Percentiles rank a stretch among this genome's conserved stretches.
Evolutionary conservation across 2,113 vertebrate genomes (phyloP).

Genomic region (Oncorhynchus mykiss): DNA sequence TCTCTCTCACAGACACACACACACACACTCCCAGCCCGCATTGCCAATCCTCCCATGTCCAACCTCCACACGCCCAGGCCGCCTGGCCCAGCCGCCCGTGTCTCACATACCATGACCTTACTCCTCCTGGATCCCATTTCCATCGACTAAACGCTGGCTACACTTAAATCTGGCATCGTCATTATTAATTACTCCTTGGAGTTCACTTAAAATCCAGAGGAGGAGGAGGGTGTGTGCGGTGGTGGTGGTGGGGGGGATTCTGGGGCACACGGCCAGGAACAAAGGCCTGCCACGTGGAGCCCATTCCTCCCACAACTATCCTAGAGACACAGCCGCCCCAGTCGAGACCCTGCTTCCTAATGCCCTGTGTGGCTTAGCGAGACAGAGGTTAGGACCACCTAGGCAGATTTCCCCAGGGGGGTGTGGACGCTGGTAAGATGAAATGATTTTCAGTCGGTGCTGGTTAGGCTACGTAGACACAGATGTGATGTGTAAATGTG

Average conservation of each 20-base stretch:
- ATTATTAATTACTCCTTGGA: constrained; percentile 69
- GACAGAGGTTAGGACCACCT: constrained; percentile 68
- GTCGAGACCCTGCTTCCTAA: constrained; percentile 39
- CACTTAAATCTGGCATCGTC: constrained; percentile 58
- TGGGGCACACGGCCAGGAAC: constrained; percentile 56
- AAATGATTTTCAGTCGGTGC: constrained; percentile 65
- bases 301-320: constrained; percentile 59
- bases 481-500: constrained; percentile 37
- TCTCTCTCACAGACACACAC: background rate
- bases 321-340: constrained; percentile 44
- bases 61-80: too few species aligned
- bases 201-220: constrained; percentile 55
- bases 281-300: constrained; percentile 61
- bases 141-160: constrained; percentile 53
- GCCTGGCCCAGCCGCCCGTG: constrained; percentile 38
- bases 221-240: constrained; percentile 17
- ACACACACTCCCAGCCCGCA: background rate
- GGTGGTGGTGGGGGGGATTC: background rate
- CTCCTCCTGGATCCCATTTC: constrained; percentile 57
- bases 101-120: constrained; percentile 52
- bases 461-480: background rate
- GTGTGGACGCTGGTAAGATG: constrained; percentile 62
- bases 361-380: background rate
- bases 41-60: constrained; percentile 33
- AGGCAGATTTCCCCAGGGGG: constrained; percentile 68